These are phyloP conservation scores for Epizoanthus illoricatus DNA, from an alignment of 92 coral and sea anemone genomes.

Conservation along the genomic window DNA sequence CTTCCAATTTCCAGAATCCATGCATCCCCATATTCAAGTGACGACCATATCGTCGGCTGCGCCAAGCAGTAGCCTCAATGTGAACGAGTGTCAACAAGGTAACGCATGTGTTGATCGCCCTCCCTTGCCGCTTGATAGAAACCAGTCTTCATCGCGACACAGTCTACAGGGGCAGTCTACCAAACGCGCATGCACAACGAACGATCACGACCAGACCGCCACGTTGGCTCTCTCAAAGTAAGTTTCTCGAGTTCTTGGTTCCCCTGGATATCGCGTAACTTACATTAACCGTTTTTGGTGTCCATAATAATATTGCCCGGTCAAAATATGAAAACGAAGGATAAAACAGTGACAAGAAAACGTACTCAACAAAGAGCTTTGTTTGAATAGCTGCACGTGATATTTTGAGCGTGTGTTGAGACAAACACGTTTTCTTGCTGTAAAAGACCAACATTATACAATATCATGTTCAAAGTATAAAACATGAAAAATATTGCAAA, in stretches of 20 bases:
- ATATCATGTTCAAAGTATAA: too few species aligned
- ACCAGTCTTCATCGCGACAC: slow-evolving; percentile 22
- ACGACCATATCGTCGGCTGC: slow-evolving; percentile 27
- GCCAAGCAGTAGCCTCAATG: slow-evolving; percentile 7
- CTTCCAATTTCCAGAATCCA: neutral
- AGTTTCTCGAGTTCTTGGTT: neutral
- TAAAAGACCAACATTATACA: too few species aligned
- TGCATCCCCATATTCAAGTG: slow-evolving; percentile 36
- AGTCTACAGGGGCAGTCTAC: slow-evolving; percentile 24
- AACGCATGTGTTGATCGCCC: neutral
- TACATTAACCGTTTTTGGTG: too few species aligned
- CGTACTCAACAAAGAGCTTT: too few species aligned
- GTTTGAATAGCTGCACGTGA: too few species aligned
- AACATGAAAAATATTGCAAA: too few species aligned
- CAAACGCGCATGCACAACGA: slow-evolving; percentile 5
- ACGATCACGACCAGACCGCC: slow-evolving; percentile 19
- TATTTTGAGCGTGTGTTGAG: too few species aligned
- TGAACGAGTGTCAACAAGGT: neutral
- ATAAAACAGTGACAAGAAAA: too few species aligned
- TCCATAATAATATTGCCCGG: too few species aligned
- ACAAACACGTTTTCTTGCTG: too few species aligned
- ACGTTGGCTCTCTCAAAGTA: slow-evolving; percentile 33
- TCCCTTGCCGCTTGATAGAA: neutral
- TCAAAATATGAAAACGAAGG: too few species aligned
- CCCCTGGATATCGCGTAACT: too few species aligned